Conservation (phyloP, 2,113 vertebrate species). For the Equus przewalskii region DNA sequence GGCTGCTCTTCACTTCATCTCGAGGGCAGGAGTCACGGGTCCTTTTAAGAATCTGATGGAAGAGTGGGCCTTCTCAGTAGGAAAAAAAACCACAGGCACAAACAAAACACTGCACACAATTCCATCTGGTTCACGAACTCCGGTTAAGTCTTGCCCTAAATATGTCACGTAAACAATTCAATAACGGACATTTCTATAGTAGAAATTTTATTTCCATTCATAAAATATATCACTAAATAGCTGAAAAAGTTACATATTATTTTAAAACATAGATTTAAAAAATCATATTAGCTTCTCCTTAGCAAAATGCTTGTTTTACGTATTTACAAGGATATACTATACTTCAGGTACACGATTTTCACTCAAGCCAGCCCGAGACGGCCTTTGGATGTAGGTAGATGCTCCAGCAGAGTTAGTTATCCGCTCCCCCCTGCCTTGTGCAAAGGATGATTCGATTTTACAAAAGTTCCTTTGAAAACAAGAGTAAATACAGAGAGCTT, state of each 20-base stretch:
- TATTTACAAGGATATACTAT: slow-evolving; percentile 80
- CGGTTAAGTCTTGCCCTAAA: not conserved
- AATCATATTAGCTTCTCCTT: slow-evolving; percentile 79
- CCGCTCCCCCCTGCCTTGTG: slow-evolving; percentile 29
- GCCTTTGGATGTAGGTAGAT: not conserved
- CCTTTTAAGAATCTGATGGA: not conserved
- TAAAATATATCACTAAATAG: slow-evolving; percentile 84
- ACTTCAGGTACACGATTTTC: slow-evolving; percentile 34
- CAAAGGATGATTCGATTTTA: not conserved
- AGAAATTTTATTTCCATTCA: slow-evolving; percentile 84
- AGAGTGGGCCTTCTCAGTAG: not conserved
- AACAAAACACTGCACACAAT: not conserved
- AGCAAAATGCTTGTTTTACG: slow-evolving; percentile 76
- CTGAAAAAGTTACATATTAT: slow-evolving; percentile 83
- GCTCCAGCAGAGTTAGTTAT: not conserved
- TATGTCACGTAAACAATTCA: not conserved
- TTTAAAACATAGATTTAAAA: slow-evolving; percentile 82
- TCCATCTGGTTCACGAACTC: not conserved
- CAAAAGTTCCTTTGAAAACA: slow-evolving; percentile 74
- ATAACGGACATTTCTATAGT: slow-evolving; percentile 57
- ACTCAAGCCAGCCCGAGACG: slow-evolving; percentile 42
- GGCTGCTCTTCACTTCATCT: not conserved
- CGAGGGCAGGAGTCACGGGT: not conserved
- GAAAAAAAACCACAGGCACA: not conserved
- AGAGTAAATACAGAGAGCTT: slow-evolving; percentile 68